Percentiles rank a stretch among this genome's conserved stretches.
phyloP scores from a whole-genome alignment of 2,113 vertebrate species.

The Heliornis fulica region DNA sequence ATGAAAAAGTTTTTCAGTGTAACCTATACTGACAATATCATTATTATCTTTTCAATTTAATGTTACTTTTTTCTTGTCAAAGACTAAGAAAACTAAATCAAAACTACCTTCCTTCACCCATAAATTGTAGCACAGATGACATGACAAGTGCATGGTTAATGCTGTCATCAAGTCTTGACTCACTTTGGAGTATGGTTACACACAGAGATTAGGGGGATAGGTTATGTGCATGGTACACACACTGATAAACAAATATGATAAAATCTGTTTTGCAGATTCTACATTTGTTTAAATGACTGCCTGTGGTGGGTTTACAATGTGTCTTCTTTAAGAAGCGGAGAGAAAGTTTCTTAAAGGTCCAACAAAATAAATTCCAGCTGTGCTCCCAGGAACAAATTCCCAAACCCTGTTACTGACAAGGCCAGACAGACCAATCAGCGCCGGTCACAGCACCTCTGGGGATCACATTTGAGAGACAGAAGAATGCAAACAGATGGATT shows the following conservation, averaged over 20 bases:
- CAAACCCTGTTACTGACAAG: too few species aligned
- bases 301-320: too few species aligned
- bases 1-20: neutral
- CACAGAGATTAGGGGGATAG: neutral
- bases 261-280: neutral
- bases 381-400: too few species aligned
- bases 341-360: too few species aligned
- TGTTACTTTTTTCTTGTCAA: neutral
- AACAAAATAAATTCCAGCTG: too few species aligned
- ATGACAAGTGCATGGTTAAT: neutral
- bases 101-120: neutral
- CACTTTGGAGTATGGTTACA: neutral
- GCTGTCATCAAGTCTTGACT: neutral
- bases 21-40: neutral
- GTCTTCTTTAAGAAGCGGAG: too few species aligned
- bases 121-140: neutral
- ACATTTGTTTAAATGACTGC: neutral
- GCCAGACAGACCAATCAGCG: too few species aligned
- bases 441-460: too few species aligned
- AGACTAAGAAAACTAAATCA: neutral
- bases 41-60: neutral
- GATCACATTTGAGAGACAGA: too few species aligned
- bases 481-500: too few species aligned
- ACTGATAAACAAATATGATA: neutral
- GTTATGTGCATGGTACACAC: rapidly evolving